phyloP scores from a whole-genome alignment of 2,797 vertebrate species.

The Sebastes minor region DNA sequence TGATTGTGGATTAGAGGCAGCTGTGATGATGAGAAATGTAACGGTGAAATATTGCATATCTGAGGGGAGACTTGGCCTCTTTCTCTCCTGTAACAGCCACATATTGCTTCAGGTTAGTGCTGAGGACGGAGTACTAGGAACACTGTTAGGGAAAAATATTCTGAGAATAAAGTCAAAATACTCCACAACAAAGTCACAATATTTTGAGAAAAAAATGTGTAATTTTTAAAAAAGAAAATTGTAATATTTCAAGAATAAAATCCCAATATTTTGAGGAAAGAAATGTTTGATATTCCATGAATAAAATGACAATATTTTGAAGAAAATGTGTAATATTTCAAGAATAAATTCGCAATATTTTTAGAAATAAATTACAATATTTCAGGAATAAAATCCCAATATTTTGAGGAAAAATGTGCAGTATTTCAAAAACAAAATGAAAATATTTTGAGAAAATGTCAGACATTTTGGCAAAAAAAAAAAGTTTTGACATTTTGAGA shows the following conservation, averaged over 20 bases:
- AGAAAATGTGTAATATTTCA: not conserved
- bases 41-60: constrained; percentile 67
- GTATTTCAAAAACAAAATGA: too few relatives aligned
- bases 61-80: constrained; percentile 17
- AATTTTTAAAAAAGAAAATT: too few relatives aligned
- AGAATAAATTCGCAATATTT: not conserved
- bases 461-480: not conserved
- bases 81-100: constrained; percentile 11
- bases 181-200: not conserved
- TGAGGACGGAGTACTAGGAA: not conserved
- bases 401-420: too few relatives aligned
- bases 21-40: constrained; percentile 22
- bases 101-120: constrained; percentile 49
- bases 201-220: too few relatives aligned
- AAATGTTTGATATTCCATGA: too few relatives aligned
- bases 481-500: not conserved
- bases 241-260: not conserved
- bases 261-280: too few relatives aligned
- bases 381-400: too few relatives aligned
- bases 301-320: too few relatives aligned
- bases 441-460: not conserved
- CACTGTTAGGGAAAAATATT: not conserved
- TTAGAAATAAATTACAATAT: too few relatives aligned
- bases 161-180: not conserved
- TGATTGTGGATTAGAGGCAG: constrained; percentile 51